phyloP scores from a whole-genome alignment of 2,888 invertebrate species.

The Caenorhabditis auriculariae region DNA sequence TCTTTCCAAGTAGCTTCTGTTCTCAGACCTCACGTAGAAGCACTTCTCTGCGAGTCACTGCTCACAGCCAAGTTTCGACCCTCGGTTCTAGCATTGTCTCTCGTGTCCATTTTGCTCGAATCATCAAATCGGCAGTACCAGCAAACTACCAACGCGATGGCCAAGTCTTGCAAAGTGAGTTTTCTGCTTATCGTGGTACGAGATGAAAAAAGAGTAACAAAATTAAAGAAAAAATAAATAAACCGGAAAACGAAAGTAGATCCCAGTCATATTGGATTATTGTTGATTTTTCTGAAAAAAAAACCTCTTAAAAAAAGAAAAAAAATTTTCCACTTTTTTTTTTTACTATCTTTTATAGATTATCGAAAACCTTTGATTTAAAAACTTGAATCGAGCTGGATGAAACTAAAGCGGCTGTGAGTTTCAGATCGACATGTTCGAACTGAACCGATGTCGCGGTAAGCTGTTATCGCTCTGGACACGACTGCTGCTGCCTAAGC shows the following conservation, averaged over 20 bases:
- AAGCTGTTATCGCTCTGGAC: constrained; percentile 29
- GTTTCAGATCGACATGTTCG: constrained; percentile 37
- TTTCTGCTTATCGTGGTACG: not conserved
- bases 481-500: constrained; percentile 29
- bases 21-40: constrained; percentile 34
- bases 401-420: no score
- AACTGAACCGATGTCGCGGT: constrained; percentile 30
- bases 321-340: no score
- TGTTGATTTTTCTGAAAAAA: no score
- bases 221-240: no score
- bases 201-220: no score
- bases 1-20: no score
- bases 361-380: no score
- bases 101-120: constrained; percentile 34
- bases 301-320: no score
- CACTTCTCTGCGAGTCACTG: constrained; percentile 30
- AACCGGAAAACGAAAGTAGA: no score
- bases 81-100: constrained; percentile 30
- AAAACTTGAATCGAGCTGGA: no score
- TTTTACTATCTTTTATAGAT: no score
- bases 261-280: no score
- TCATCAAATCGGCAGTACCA: constrained; percentile 35
- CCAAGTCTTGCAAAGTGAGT: constrained; percentile 24
- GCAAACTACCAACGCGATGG: constrained; percentile 21
- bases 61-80: constrained; percentile 29